Percentiles rank a stretch among this genome's conserved stretches.
Conservation (phyloP, 2,113 vertebrate species). For the Osmerus eperlanus region DNA sequence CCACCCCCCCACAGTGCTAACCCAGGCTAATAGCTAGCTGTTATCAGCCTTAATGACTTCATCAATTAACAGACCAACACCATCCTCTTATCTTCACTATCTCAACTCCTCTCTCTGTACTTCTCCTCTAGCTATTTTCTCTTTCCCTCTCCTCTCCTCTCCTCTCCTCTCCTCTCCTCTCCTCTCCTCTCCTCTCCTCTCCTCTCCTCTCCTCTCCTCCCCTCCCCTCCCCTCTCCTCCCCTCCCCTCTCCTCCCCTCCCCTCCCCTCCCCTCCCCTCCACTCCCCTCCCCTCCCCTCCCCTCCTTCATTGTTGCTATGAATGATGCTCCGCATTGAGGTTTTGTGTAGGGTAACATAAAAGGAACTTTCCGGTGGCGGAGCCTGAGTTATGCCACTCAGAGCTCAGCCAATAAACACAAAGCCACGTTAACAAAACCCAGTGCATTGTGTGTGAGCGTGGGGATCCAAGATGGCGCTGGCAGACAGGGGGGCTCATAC, state of each 20-base stretch:
- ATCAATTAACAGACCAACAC: conserved; percentile 46
- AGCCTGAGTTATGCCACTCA: background rate
- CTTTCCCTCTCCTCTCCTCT: background rate
- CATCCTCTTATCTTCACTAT: background rate
- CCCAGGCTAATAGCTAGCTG: conserved; percentile 50
- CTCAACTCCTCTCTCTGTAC: background rate
- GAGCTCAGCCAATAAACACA: too few species aligned
- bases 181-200: background rate
- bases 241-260: background rate
- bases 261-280: background rate
- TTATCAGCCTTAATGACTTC: conserved; percentile 57
- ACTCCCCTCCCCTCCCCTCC: too few species aligned
- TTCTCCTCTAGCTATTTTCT: too few species aligned
- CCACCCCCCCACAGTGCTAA: conserved; percentile 41
- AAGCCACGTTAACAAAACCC: too few species aligned
- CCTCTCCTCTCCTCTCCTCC: background rate
- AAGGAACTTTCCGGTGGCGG: background rate
- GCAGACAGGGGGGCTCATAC: too few species aligned
- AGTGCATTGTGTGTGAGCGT: too few species aligned
- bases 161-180: background rate
- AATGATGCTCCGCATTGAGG: background rate
- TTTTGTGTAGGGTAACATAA: background rate
- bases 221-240: background rate
- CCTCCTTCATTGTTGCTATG: background rate
- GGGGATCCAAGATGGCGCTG: too few species aligned